Base-by-base conservation (phyloP, 1,140 invertebrate species). In the Armadillidium nasatum region DNA sequence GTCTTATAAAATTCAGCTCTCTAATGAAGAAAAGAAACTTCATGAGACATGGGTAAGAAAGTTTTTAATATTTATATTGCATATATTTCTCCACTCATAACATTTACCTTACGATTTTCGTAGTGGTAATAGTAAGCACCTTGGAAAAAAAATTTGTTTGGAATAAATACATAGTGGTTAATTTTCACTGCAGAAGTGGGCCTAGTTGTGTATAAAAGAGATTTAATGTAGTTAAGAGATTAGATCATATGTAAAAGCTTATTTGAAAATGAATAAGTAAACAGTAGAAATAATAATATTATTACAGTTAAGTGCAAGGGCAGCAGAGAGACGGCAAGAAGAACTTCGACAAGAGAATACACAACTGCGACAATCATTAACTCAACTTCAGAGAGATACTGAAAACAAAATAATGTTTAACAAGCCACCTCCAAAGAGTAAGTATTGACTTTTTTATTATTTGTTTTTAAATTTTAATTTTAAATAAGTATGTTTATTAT, bases 11-110 rank as follows among this genome's bases (percentile, higher is more conserved):
- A 67, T 67, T 10, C 73, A 75, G 43, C 43, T 75, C 7, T 44
- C 73, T 7, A 67, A 60, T 22, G 60, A 75, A 44, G 73, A 75
- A 44, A 60, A 75, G 73, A 75, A 75, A 44, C 44, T 67, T 2
- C 73, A 75, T 15, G 66, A 75, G 19, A 75, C 46, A 13, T 75
- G 73, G 73, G 73, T 75, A 44, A 67, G 73, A 45, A 60, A 60
- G 11, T 3, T 7, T 7, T 60, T 4, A 60, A 60, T 33, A 33
- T 33, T 33, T 1, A 6, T 33, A 33, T 3, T 33, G 6, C 6
- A 33, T 33, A 33, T 33, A 33, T 33, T 33, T 33, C 6, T 33
- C 33, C 33, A 33, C 33, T 33, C 6, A 33, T 33, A 33, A 33
- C n/a, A n/a, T n/a, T n/a, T n/a, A n/a, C n/a, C n/a, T n/a, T n/a